These are phyloP conservation scores for Chromoteleia sp. DNA, from an alignment of 2,888 invertebrate genomes.

Conservation along the genomic window DNA sequence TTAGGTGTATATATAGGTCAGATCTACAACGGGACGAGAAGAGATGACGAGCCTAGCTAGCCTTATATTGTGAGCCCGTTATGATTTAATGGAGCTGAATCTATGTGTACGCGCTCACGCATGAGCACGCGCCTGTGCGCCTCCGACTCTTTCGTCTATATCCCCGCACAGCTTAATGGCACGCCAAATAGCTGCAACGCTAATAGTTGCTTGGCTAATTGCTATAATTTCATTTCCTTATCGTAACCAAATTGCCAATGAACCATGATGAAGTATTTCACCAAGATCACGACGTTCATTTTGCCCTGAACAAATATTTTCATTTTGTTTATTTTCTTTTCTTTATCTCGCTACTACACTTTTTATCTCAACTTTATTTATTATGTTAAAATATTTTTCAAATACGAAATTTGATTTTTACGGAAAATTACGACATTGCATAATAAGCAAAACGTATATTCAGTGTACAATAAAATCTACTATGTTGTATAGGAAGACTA, in stretches of 20 bases:
- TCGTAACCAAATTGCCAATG: slow-evolving; percentile 70
- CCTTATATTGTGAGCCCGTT: slow-evolving; percentile 69
- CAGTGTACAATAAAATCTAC: too few species aligned
- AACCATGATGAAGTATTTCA: slow-evolving; percentile 67
- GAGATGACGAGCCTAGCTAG: slow-evolving; percentile 67
- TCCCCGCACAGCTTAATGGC: slow-evolving; percentile 70
- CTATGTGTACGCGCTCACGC: slow-evolving; percentile 70
- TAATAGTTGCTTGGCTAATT: slow-evolving; percentile 70
- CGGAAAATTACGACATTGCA: too few species aligned
- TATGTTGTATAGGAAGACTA: too few species aligned
- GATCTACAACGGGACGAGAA: slow-evolving; percentile 64
- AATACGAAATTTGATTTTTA: too few species aligned
- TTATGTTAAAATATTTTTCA: too few species aligned
- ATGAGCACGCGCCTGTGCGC: slow-evolving; percentile 70
- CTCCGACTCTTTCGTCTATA: slow-evolving; percentile 69
- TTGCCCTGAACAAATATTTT: slow-evolving; percentile 59
- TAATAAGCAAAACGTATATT: too few species aligned
- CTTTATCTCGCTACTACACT: neutral
- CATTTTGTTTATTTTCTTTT: slow-evolving; percentile 28
- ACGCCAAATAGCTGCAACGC: slow-evolving; percentile 69
- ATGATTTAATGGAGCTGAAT: slow-evolving; percentile 70
- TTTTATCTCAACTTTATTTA: too few species aligned
- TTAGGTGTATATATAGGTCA: slow-evolving; percentile 67
- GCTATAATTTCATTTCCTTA: slow-evolving; percentile 71
- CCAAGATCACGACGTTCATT: slow-evolving; percentile 54